Percentiles rank a stretch among this genome's conserved stretches.
phyloP scores from a whole-genome alignment of 2,113 vertebrate species.

The Prunella fulvescens region DNA sequence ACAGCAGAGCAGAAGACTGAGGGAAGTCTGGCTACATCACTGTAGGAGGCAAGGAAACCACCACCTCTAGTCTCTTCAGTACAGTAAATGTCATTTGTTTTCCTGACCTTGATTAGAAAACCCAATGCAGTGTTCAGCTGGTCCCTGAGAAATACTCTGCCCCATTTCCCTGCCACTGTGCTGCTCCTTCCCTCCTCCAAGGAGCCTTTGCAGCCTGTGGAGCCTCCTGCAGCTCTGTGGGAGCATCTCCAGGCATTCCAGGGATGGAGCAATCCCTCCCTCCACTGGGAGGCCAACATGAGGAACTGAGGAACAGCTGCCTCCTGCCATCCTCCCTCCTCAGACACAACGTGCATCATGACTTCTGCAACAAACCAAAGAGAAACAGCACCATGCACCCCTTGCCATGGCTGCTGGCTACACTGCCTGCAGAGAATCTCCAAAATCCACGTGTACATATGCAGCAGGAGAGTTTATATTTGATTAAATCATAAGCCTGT shows the following conservation, averaged over 20 bases:
- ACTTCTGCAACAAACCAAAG: neutral
- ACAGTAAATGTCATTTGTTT: neutral
- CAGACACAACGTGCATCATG: fast-evolving
- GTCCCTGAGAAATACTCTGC: neutral
- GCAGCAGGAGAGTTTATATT: neutral
- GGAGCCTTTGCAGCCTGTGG: neutral
- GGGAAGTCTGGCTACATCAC: neutral
- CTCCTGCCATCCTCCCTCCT: neutral
- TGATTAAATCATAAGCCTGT: fast-evolving
- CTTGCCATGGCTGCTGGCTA: neutral
- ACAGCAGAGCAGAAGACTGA: neutral
- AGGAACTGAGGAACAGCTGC: neutral
- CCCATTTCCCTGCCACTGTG: neutral
- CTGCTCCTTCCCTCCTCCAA: neutral
- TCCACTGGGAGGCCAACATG: neutral
- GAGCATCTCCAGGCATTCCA: neutral
- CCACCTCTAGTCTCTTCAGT: neutral
- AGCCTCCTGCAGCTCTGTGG: neutral
- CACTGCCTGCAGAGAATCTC: neutral
- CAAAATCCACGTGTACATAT: fast-evolving
- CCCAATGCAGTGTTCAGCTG: neutral
- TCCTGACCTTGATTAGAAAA: neutral
- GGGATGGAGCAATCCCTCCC: neutral
- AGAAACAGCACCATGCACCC: fast-evolving
- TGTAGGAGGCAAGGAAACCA: neutral